Evolutionary conservation across 1,140 invertebrate genomes (phyloP), one percentile per base, ranked within the genome.

Genomic region (Palaemon carinicauda): DNA sequence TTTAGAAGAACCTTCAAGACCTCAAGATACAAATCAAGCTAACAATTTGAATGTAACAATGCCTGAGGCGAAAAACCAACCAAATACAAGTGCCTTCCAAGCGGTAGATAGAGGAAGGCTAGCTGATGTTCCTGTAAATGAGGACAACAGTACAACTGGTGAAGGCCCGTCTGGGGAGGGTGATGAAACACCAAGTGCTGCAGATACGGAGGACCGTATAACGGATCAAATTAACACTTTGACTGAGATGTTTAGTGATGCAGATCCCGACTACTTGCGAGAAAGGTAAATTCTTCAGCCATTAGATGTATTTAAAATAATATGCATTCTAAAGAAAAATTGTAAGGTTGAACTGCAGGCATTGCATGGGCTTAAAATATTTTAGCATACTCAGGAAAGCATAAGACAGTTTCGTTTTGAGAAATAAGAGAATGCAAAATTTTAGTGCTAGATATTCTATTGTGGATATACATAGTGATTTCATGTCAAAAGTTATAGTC

Each of bases 231-330:
- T 80, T 3, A 33, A 41, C 17, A 86, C 56, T 0, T 29, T 86
- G 24, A 29, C 75, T 17, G 83, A 86, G 54, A 86, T 86, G 83
- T 86, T 86, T 54, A 41, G 15, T 54, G 77, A 86, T 86, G 83
- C 83, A 14, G 83, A 86, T 54, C 83, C 83, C 7, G 83, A 86
- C 50, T 86, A 86, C 24, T 54, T 86, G 3, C 83, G 80, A 53
- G 65, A 86, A 33, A 86, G 77, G 83, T 80, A 73, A 54, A 77
- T 80, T 14, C n/a, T 19, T 29, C n/a, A 19, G 19, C 19, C 52
- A 21, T 24, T 15, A n/a, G 19, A 9, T 41, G 12, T 41, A 41
- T 41, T 41, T 41, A n/a, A n/a, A n/a, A n/a, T n/a, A n/a, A n/a
- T n/a, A n/a, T n/a, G n/a, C n/a, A n/a, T n/a, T n/a, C n/a, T n/a